phyloP scores from a whole-genome alignment of 2,113 vertebrate species.

The Mixornis gularis region DNA sequence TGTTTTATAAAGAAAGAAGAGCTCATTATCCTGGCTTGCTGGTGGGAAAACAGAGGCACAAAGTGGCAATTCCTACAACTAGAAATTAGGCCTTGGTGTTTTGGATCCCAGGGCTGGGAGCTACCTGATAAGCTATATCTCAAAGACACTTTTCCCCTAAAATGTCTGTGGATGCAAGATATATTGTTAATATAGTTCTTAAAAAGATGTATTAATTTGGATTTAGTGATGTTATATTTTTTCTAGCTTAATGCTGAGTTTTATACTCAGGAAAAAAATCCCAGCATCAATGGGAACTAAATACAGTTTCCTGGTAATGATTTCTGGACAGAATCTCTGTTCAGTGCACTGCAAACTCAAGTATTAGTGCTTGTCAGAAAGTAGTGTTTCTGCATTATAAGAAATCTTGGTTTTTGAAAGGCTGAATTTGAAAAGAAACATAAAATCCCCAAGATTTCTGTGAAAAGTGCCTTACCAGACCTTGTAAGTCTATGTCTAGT shows the following conservation, averaged over 20 bases:
- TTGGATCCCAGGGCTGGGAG: neutral
- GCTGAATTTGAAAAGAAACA: neutral
- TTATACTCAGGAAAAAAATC: neutral
- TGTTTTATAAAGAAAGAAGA: neutral
- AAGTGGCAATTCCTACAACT: constrained; percentile 15
- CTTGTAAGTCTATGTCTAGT: neutral
- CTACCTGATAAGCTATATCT: neutral
- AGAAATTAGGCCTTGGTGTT: neutral
- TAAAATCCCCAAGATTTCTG: neutral
- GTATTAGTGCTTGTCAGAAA: neutral
- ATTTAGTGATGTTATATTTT: neutral
- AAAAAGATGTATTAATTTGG: neutral
- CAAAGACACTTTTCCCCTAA: neutral
- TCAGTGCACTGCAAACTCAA: neutral
- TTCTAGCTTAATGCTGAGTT: neutral
- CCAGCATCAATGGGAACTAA: neutral
- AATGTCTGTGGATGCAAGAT: neutral
- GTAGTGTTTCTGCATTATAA: neutral
- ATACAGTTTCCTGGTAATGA: neutral
- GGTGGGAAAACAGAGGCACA: constrained; percentile 8
- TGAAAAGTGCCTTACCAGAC: neutral
- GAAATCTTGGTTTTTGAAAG: neutral
- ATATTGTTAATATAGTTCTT: neutral
- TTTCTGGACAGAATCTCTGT: neutral
- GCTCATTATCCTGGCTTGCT: constrained; percentile 23